Percentiles rank a stretch among this genome's conserved stretches.
phyloP scores from a whole-genome alignment of 2,113 vertebrate genomes.

The Rhineura floridana region DNA sequence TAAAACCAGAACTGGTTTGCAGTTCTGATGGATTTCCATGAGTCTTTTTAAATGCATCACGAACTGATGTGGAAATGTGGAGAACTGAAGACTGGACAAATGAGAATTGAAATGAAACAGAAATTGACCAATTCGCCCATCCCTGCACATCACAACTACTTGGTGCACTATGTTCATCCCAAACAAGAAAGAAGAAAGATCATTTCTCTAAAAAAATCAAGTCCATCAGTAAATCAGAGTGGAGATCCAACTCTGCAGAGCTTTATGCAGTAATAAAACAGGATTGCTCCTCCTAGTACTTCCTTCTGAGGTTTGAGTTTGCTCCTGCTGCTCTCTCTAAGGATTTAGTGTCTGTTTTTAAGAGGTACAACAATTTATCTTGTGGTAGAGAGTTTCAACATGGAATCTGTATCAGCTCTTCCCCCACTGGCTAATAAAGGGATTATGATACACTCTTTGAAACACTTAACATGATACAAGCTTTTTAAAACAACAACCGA shows the following conservation, averaged over 20 bases:
- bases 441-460: conserved; percentile 2
- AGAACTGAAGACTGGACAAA: no score
- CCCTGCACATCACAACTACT: no score
- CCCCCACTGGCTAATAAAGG: not conserved
- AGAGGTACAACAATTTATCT: not conserved
- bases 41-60: no score
- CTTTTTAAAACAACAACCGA: not conserved
- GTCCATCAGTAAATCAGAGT: not conserved
- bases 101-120: no score
- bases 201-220: not conserved
- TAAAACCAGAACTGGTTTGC: no score
- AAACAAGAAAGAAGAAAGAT: not conserved
- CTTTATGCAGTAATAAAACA: not conserved
- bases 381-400: not conserved
- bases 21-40: no score
- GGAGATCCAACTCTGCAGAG: not conserved
- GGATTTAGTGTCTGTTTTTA: not conserved
- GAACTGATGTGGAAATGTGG: no score
- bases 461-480: not conserved
- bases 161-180: not conserved
- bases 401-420: not conserved
- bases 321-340: accelerated
- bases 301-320: not conserved
- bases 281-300: not conserved
- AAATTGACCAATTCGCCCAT: no score